Conservation (phyloP, 2,797 vertebrate genomes). For the Lagocephalus sceleratus region DNA sequence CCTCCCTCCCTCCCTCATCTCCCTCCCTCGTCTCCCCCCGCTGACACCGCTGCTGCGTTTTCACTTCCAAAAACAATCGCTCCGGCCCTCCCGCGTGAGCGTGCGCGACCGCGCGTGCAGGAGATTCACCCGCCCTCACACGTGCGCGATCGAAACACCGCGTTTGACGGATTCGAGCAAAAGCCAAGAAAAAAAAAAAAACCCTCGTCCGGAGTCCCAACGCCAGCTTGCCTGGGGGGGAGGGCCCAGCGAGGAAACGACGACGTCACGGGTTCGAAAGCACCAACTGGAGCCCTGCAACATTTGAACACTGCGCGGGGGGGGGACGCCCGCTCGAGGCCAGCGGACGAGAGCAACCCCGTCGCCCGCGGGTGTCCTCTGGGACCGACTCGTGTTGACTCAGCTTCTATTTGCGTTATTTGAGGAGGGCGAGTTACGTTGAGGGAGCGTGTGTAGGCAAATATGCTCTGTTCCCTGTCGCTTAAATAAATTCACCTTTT, state of each 20-base stretch:
- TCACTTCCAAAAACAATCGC: conserved; percentile 30
- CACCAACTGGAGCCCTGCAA: conserved; percentile 10
- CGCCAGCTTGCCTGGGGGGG: neutral
- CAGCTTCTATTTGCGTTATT: too few relatives aligned
- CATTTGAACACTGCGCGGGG: conserved; percentile 10
- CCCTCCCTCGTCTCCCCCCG: conserved; percentile 9
- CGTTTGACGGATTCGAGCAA: conserved; percentile 4
- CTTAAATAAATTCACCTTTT: too few relatives aligned
- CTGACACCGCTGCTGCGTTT: conserved; percentile 18
- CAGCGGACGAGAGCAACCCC: too few relatives aligned
- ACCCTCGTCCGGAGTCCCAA: neutral
- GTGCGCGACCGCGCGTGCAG: conserved; percentile 6
- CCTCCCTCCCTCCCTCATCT: conserved; percentile 10
- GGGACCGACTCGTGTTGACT: too few relatives aligned
- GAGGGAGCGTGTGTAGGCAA: too few relatives aligned
- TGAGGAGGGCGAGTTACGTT: too few relatives aligned
- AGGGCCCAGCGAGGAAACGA: neutral
- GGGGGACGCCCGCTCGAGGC: too few relatives aligned
- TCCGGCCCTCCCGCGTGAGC: neutral
- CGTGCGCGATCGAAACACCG: neutral
- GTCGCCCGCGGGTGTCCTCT: too few relatives aligned
- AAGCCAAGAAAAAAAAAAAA: neutral
- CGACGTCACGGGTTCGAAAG: conserved; percentile 2
- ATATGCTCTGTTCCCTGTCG: too few relatives aligned
- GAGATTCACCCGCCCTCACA: too few relatives aligned